Conservation (phyloP, 2,797 vertebrate genomes). For the Rhynchonycteris naso region DNA sequence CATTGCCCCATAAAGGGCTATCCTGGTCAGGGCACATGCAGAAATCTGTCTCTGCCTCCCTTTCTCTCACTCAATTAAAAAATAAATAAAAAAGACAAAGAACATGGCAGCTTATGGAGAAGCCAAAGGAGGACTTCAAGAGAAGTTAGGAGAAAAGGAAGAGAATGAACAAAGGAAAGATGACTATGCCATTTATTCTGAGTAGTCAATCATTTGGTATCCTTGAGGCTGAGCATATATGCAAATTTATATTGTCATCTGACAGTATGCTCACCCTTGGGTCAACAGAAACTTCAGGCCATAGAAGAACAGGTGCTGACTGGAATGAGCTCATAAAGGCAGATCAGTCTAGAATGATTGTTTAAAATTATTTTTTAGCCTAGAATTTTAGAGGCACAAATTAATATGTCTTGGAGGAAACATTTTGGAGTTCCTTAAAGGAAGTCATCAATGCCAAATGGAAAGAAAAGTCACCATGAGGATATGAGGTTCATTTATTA, state of each 20-base stretch:
- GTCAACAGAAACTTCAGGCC: background rate
- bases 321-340: background rate
- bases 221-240: background rate
- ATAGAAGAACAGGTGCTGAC: background rate
- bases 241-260: background rate
- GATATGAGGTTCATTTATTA: background rate
- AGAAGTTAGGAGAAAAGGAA: background rate
- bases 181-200: background rate
- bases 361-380: too few species aligned
- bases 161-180: background rate
- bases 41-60: too few species aligned
- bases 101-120: background rate
- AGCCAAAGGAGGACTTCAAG: background rate
- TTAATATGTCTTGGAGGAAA: background rate
- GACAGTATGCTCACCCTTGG: background rate
- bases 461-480: background rate
- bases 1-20: too few species aligned
- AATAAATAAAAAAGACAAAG: too few species aligned
- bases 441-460: background rate
- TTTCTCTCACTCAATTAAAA: too few species aligned
- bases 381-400: background rate
- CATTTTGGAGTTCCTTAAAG: slow-evolving; percentile 18
- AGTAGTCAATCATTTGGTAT: background rate
- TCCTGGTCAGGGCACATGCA: too few species aligned
- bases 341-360: background rate